A percentile compares a stretch with the other conserved stretches of the same genome.
phyloP scores from a whole-genome alignment of 2,797 vertebrate species.

The Heterohyrax brucei region DNA sequence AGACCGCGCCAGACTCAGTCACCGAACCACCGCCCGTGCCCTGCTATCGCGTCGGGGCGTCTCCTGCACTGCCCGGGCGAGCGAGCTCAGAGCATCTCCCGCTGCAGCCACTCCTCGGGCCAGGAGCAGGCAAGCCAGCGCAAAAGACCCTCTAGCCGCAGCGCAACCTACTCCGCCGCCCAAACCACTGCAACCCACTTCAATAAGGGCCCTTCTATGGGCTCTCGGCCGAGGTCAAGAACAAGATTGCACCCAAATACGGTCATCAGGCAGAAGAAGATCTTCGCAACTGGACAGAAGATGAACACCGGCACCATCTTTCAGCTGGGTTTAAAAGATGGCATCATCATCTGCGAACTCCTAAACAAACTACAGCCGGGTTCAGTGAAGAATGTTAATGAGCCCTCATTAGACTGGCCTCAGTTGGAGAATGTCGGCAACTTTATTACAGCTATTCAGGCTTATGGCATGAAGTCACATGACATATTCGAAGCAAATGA shows the following conservation, averaged over 20 bases:
- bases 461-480: no score
- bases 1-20: neutral
- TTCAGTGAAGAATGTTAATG: no score
- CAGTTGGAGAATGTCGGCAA: no score
- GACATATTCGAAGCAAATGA: no score
- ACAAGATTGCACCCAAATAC: constrained; percentile 92
- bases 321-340: no score
- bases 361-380: no score
- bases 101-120: constrained; percentile 44
- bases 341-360: no score
- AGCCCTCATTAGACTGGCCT: no score
- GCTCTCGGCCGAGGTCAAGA: constrained; percentile 97
- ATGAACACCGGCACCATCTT: no score
- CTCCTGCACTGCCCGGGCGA: neutral
- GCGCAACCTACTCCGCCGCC: constrained; percentile 53
- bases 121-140: constrained; percentile 53
- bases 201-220: constrained; percentile 97
- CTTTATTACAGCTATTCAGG: no score
- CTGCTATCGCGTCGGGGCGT: neutral
- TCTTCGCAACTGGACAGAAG: no score
- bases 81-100: constrained; percentile 57
- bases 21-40: constrained; percentile 19
- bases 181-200: constrained; percentile 94
- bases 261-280: no score
- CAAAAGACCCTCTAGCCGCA: neutral